Evolutionary conservation across 2,113 vertebrate genomes (phyloP).

Genomic region (Sander lucioperca): DNA sequence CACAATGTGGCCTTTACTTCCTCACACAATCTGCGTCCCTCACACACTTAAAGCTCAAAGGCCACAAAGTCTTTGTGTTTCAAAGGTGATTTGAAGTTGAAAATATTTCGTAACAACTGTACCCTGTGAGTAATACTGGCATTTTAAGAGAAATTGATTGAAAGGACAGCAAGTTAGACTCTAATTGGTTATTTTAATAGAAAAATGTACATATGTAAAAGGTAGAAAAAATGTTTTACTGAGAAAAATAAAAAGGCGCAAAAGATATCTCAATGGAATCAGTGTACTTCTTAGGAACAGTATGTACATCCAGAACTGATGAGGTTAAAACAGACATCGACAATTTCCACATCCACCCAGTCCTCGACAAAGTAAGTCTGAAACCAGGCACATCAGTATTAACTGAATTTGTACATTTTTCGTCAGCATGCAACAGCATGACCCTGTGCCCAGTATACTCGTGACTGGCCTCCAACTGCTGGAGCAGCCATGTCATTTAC

Average conservation of each 20-base stretch:
- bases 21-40: constrained; percentile 38
- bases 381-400: constrained; percentile 46
- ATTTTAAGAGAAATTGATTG: constrained; percentile 22
- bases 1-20: constrained; percentile 55
- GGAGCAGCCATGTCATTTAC: constrained; percentile 42
- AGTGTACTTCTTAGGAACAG: constrained; percentile 56
- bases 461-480: constrained; percentile 58
- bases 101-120: constrained; percentile 54
- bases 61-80: constrained; percentile 59
- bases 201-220: constrained; percentile 83
- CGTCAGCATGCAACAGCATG: constrained; percentile 27
- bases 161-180: constrained; percentile 15
- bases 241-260: constrained; percentile 72
- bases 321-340: constrained; percentile 37
- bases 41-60: constrained; percentile 55
- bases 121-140: neutral
- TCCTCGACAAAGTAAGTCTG: constrained; percentile 50
- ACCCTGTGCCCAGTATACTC: constrained; percentile 61
- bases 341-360: constrained; percentile 47
- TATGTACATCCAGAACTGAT: constrained; percentile 58
- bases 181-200: constrained; percentile 75
- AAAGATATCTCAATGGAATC: constrained; percentile 70
- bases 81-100: constrained; percentile 49
- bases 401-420: constrained; percentile 48
- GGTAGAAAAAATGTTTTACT: constrained; percentile 78